Evolutionary conservation across 30 jellyfish, hydroid and myxozoan genomes (phyloP), one percentile per base, ranked within the genome.

Genomic region (Aurelia coerulea): DNA sequence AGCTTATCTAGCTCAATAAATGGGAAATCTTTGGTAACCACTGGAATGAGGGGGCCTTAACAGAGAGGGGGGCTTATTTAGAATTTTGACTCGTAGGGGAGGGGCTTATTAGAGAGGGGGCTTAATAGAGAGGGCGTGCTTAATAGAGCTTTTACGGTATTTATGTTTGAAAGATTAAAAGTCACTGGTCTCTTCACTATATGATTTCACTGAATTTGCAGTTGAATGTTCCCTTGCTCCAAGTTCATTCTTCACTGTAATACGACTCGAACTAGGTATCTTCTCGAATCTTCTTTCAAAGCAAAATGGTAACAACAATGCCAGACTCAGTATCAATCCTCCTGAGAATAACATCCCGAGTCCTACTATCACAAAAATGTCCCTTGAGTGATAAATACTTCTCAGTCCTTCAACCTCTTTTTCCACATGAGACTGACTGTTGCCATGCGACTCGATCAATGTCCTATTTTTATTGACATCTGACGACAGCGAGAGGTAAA

Each of bases 271-370:
- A 4, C 80, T 39, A 1, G 92, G 80, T 34, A 60, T 11, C 74
- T 42, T 83, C 73, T 73, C 80, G 41, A 83, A 23, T 5, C 81
- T 74, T 66, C 74, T 68, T 16, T 65, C 73, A 12, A 53, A 10
- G 86, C 92, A 83, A 1, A 71, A 71, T 49, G 92, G 92, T 31
- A 72, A 37, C 29, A 83, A 69, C 64, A 83, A 39, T 29, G 92
- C 75, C 63, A 83, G 2, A 52, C 92, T 83, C 71, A 83, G 6
- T 5, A 62, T 53, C 23, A 83, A 18, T 12, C 92, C 92, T 8
- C 86, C 92, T 14, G 60, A 19, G 49, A 83, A 83, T 58, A 73
- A 56, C 15, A 83, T 39, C 23, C 54, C 76, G 18, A 83, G 86
- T 6, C 92, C 92, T 17, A 51, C 77, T 9, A 83, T 18, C 19